Conservation (phyloP, 2,888 invertebrate genomes). For the Allolobophora icterica region DNA sequence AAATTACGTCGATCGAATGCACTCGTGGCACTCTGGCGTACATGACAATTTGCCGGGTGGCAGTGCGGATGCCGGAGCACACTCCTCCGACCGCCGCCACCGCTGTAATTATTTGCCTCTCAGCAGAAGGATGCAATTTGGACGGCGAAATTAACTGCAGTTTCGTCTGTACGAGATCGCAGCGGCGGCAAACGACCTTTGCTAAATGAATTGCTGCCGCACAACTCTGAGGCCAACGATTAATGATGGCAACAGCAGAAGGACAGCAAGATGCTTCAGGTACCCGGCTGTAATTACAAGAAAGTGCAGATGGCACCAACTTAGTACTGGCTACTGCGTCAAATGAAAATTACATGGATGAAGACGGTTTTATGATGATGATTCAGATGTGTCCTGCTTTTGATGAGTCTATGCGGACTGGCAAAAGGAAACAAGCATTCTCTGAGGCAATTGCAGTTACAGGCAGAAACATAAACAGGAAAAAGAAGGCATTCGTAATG, state of each 20-base stretch:
- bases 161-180: conserved; percentile 19
- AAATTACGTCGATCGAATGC: conserved; percentile 17
- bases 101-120: conserved; percentile 14
- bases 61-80: not conserved
- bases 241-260: not conserved
- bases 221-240: conserved; percentile 15
- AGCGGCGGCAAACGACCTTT: conserved; percentile 3
- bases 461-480: not conserved
- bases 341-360: not conserved
- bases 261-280: not conserved
- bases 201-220: conserved; percentile 23
- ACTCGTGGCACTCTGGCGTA: conserved; percentile 13
- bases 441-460: not conserved
- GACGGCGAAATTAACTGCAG: conserved; percentile 27
- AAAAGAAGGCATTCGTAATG: not conserved
- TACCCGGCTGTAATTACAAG: not conserved
- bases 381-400: not conserved
- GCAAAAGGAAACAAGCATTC: not conserved
- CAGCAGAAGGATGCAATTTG: conserved; percentile 27
- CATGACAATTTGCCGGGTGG: conserved; percentile 21
- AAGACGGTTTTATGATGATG: conserved; percentile 2
- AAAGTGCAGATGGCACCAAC: not conserved
- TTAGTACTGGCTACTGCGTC: not conserved
- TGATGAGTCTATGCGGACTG: not conserved
- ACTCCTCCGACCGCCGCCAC: not conserved